Base-by-base conservation (phyloP, 2,888 invertebrate genomes). In the Thecocarcelia acutangulata region DNA sequence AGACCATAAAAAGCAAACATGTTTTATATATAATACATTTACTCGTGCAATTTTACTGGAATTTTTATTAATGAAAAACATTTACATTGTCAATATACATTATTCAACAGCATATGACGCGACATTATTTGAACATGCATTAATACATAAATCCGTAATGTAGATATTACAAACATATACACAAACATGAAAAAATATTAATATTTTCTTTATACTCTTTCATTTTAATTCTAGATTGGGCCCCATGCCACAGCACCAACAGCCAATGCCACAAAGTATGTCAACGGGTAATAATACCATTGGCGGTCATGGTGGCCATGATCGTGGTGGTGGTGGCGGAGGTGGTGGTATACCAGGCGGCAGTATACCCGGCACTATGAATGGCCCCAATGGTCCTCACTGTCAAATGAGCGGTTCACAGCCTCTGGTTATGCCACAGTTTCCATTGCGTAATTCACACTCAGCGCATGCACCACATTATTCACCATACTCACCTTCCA, bases 401-500 rank as follows among this genome's bases (percentile, higher is more conserved):
- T 94, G 94, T 91, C 94, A 94, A 91, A 93, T 93, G 85, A 93
- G 91, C 86, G 93, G 93, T 86, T 94, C 93, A 89, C 93, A 94
- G 90, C 95, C 96, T 72, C 93, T 96, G 90, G 96, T 96, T 87
- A 96, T 96, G 95, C 96, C 96, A 79, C 96, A 96, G 88, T 97
- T 96, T 92, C 97, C 97, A 61, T 93, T 96, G 87, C 93, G 96
- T 83, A 92, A 93, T 85, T 92, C 93, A 87, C 92, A 92, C 88
- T 91, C 92, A 88, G 91, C 92, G 84, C 92, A 93, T 88, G 94
- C 95, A 89, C 95, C 95, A 87, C 96, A 96, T 91, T 96, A 96
- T 88, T 96, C 96, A 90, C 96, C 96, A 85, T 96, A 97, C 92
- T 96, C 96, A 88, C 96, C 96, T 90, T 97, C 96, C 90, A 94